Percentiles rank a stretch among this genome's conserved stretches.
Evolutionary conservation across 2,113 vertebrate genomes (phyloP).

Genomic region (Leuciscus idus): DNA sequence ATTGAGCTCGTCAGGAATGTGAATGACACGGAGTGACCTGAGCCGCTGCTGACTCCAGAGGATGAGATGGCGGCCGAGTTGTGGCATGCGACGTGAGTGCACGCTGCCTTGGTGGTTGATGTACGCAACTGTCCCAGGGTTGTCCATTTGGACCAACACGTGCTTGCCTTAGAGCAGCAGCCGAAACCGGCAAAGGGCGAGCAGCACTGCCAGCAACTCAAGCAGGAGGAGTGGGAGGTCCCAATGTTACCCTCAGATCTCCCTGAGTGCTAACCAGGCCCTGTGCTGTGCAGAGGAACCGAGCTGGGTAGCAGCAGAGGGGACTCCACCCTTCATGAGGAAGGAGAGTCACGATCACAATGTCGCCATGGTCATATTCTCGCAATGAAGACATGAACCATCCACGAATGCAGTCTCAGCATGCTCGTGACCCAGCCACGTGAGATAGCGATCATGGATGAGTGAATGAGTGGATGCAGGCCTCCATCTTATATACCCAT

Average conservation of each 20-base stretch:
- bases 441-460: neutral
- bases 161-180: too few relatives aligned
- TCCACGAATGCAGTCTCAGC: neutral
- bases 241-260: neutral
- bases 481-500: neutral
- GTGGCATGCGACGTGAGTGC: too few relatives aligned
- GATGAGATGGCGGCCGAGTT: too few relatives aligned
- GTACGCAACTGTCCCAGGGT: too few relatives aligned
- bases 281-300: neutral
- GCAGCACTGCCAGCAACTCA: too few relatives aligned
- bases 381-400: neutral
- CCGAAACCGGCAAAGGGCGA: too few relatives aligned
- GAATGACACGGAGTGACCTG: too few relatives aligned
- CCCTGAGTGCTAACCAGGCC: neutral
- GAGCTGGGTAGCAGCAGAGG: neutral
- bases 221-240: neutral
- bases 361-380: neutral
- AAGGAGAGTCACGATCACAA: neutral
- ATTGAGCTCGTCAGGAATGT: too few relatives aligned
- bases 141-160: too few relatives aligned
- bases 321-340: neutral
- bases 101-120: too few relatives aligned
- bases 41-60: too few relatives aligned
- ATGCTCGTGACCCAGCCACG: neutral
- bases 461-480: neutral